Conservation (phyloP, 2,113 vertebrate genomes). For the Panurus biarmicus region DNA sequence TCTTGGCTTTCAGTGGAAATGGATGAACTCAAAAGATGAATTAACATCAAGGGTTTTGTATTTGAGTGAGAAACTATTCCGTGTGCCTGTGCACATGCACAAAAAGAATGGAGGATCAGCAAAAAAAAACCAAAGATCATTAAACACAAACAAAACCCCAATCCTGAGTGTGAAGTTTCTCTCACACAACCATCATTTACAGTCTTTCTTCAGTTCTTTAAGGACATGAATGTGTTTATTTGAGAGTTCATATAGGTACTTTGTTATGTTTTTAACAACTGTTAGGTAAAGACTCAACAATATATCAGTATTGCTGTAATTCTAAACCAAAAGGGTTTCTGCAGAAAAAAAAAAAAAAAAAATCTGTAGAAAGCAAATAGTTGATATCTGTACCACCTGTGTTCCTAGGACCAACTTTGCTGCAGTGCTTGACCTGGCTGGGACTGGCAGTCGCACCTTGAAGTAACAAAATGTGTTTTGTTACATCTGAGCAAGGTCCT, state of each 20-base stretch:
- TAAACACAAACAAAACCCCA: not conserved
- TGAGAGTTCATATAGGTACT: not conserved
- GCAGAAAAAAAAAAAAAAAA: not conserved
- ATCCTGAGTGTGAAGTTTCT: not conserved
- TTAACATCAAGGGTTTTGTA: not conserved
- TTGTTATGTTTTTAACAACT: not conserved
- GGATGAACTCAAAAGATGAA: constrained; percentile 1
- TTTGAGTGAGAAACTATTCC: not conserved
- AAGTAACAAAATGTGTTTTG: not conserved
- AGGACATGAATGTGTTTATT: not conserved
- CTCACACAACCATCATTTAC: not conserved
- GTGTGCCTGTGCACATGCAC: not conserved
- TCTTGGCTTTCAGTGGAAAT: not conserved
- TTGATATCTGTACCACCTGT: not conserved
- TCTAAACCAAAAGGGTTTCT: not conserved
- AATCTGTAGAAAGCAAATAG: not conserved
- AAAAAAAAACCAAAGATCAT: not conserved
- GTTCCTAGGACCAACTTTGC: not conserved
- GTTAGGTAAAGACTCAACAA: not conserved
- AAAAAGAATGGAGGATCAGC: not conserved
- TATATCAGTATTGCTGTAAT: not conserved
- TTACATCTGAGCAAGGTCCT: not conserved
- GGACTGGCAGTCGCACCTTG: not conserved
- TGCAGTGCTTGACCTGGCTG: not conserved
- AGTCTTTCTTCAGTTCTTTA: not conserved